Evolutionary conservation across 2,888 invertebrate species (phyloP).

Genomic region (Melieria omissa): DNA sequence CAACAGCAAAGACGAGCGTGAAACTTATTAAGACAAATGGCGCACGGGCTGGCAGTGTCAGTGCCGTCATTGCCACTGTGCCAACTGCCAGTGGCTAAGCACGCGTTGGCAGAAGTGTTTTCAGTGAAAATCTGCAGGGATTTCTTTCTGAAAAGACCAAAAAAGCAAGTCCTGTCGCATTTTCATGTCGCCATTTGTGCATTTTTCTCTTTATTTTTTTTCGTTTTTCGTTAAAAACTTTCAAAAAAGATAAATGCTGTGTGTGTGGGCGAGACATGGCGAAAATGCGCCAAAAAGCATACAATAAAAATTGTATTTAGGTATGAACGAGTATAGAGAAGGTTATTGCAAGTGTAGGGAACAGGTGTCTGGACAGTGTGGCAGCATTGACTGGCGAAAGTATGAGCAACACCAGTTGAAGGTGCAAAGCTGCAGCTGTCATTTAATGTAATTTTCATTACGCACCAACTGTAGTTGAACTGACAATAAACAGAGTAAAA

Average conservation of each 20-base stretch:
- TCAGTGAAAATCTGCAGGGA: slow-evolving; percentile 14
- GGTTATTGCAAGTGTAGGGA: too few relatives aligned
- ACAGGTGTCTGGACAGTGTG: neutral
- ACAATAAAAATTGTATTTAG: too few relatives aligned
- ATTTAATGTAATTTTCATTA: slow-evolving; percentile 30
- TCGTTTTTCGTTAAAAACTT: neutral
- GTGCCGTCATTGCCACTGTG: neutral
- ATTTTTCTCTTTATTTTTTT: too few relatives aligned
- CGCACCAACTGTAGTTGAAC: neutral
- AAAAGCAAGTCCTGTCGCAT: neutral
- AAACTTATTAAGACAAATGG: slow-evolving; percentile 51
- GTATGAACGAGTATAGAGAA: too few relatives aligned
- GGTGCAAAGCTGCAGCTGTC: slow-evolving; percentile 25
- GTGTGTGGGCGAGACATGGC: neutral
- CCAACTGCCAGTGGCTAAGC: neutral
- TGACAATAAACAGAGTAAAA: neutral
- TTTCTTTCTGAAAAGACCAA: slow-evolving; percentile 25
- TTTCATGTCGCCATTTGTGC: neutral
- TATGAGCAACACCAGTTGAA: neutral
- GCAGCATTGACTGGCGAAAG: neutral
- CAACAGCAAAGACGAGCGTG: slow-evolving; percentile 8
- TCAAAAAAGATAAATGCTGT: neutral
- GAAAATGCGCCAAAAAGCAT: neutral
- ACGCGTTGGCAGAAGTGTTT: neutral
- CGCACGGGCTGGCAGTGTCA: slow-evolving; percentile 3